These are phyloP conservation scores for Darevskia nairensis DNA, from an alignment of 2,797 vertebrate species.

Conservation along the genomic window DNA sequence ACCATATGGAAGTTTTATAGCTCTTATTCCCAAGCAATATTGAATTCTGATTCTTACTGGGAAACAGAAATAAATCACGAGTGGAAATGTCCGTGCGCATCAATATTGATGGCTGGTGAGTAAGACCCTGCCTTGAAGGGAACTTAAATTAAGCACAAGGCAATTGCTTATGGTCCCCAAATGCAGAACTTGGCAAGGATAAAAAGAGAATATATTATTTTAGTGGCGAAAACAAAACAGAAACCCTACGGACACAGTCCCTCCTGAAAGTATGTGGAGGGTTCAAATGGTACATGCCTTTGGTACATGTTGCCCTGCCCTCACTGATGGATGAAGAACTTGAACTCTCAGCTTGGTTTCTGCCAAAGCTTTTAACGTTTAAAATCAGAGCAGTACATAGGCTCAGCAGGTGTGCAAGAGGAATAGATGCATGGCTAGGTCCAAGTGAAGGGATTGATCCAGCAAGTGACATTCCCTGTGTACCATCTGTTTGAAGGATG, in stretches of 20 bases:
- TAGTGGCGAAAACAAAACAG: not conserved
- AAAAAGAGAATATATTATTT: not conserved
- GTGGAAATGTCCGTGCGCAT: slow-evolving; percentile 41
- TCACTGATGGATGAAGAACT: too few relatives aligned
- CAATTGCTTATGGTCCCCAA: not conserved
- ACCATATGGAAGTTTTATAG: slow-evolving; percentile 44
- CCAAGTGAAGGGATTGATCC: too few relatives aligned
- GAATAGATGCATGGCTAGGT: too few relatives aligned
- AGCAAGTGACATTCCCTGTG: too few relatives aligned
- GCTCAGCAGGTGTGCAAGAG: too few relatives aligned
- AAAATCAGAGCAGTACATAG: too few relatives aligned
- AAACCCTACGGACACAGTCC: not conserved
- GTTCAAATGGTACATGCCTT: too few relatives aligned
- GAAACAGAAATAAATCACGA: slow-evolving; percentile 46
- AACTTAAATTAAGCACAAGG: not conserved
- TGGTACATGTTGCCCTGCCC: too few relatives aligned
- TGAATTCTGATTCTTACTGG: slow-evolving; percentile 63
- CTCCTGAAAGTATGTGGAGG: too few relatives aligned
- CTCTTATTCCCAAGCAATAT: slow-evolving; percentile 41
- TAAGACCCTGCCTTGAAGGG: not conserved
- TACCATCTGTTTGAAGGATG: too few relatives aligned
- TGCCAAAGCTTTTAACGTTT: too few relatives aligned
- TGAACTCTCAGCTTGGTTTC: too few relatives aligned
- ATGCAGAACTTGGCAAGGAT: not conserved
- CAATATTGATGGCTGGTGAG: not conserved